These are phyloP conservation scores for Pseudorasbora parva DNA, from an alignment of 2,113 vertebrate species.

Conservation along the genomic window DNA sequence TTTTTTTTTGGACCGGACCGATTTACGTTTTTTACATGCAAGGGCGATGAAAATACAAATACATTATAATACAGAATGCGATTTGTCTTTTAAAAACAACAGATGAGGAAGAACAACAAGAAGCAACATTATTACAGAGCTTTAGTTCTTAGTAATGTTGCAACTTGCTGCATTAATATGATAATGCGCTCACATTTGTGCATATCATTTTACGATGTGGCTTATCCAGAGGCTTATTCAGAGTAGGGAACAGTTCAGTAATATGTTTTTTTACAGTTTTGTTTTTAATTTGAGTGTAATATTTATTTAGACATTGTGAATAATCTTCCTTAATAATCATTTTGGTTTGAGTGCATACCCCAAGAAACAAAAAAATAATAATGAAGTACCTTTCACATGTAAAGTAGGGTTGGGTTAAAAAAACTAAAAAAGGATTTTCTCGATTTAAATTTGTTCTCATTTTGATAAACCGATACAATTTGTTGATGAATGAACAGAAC, in stretches of 20 bases:
- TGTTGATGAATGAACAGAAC: too few relatives aligned
- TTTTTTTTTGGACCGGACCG: not conserved
- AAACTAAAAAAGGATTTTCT: too few relatives aligned
- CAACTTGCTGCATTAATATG: not conserved
- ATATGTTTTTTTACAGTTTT: not conserved
- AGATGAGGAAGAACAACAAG: too few relatives aligned
- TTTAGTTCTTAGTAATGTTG: not conserved
- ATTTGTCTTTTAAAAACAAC: not conserved
- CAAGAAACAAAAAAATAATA: not conserved
- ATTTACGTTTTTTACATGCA: not conserved
- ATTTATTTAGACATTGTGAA: not conserved
- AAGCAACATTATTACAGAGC: not conserved
- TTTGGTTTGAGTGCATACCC: not conserved
- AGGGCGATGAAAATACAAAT: not conserved
- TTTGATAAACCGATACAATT: too few relatives aligned
- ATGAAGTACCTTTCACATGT: not conserved
- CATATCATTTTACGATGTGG: not conserved
- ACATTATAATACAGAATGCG: not conserved
- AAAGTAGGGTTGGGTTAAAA: not conserved
- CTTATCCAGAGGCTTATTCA: not conserved
- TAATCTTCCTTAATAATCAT: not conserved
- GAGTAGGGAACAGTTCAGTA: not conserved
- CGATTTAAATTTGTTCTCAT: too few relatives aligned
- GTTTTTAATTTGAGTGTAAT: not conserved
- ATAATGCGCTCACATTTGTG: not conserved